These are phyloP conservation scores for Speoplatyrhinus poulsoni DNA, from an alignment of 2,113 vertebrate genomes.

Conservation along the genomic window DNA sequence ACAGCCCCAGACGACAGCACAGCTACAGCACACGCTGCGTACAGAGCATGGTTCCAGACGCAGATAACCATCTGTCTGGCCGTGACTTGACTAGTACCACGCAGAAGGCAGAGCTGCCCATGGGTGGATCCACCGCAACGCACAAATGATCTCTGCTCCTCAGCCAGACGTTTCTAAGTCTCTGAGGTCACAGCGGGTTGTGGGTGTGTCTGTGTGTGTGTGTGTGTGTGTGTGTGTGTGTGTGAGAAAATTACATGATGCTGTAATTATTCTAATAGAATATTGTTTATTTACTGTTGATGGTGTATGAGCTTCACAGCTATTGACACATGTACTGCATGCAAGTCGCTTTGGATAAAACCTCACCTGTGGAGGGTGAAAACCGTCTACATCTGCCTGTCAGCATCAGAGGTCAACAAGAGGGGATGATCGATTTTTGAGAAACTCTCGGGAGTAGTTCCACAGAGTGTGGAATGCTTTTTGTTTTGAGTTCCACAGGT, in stretches of 20 bases:
- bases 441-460: neutral
- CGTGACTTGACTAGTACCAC: slow-evolving; percentile 52
- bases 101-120: slow-evolving; percentile 41
- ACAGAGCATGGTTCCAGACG: slow-evolving; percentile 57
- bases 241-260: too few species aligned
- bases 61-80: slow-evolving; percentile 69
- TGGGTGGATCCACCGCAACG: slow-evolving; percentile 40
- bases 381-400: slow-evolving; percentile 45
- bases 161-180: slow-evolving; percentile 36
- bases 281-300: too few species aligned
- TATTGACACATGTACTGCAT: too few species aligned
- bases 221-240: neutral
- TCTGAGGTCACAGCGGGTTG: slow-evolving; percentile 13
- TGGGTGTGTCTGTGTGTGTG: slow-evolving; percentile 15
- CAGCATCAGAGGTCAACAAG: slow-evolving; percentile 22
- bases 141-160: slow-evolving; percentile 44
- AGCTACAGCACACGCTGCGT: neutral
- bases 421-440: slow-evolving; percentile 6
- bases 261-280: too few species aligned
- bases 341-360: too few species aligned
- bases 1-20: slow-evolving; percentile 30
- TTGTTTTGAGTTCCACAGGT: too few species aligned
- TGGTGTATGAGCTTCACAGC: too few species aligned
- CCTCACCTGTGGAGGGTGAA: slow-evolving; percentile 43
- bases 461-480: too few species aligned